Percentiles rank a stretch among this genome's conserved stretches.
Evolutionary conservation across 2,888 invertebrate species (phyloP).

Genomic region (Conomelus anceps): DNA sequence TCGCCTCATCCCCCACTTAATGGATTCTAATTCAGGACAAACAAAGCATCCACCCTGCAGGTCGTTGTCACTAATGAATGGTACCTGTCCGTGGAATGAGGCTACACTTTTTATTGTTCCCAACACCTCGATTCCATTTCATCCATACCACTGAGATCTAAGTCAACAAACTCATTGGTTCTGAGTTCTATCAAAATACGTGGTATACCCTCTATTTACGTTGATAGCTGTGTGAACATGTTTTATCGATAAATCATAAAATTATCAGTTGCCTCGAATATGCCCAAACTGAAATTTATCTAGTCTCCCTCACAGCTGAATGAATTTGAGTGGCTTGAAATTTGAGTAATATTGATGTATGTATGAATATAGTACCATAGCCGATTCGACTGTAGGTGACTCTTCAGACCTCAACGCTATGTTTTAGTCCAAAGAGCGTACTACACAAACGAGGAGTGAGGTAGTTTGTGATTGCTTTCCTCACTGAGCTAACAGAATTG

Average conservation of each 20-base stretch:
- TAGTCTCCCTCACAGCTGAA: too few species aligned
- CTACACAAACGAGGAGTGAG: too few species aligned
- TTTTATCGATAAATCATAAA: neutral
- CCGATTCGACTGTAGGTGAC: too few species aligned
- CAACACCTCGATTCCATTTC: neutral
- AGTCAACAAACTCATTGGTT: neutral
- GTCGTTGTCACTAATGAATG: neutral
- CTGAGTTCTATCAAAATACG: neutral
- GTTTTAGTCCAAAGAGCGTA: too few species aligned
- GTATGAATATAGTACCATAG: too few species aligned
- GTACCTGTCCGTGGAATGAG: neutral
- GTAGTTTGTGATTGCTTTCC: too few species aligned
- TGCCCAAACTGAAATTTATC: too few species aligned
- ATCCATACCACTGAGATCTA: neutral
- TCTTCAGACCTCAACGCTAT: too few species aligned
- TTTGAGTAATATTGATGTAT: too few species aligned
- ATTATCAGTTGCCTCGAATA: neutral
- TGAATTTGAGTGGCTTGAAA: too few species aligned
- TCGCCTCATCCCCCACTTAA: constrained; percentile 2
- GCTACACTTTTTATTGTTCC: neutral
- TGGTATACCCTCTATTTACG: neutral
- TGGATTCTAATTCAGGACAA: constrained; percentile 10
- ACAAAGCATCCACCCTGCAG: constrained; percentile 1
- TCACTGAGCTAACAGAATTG: too few species aligned
- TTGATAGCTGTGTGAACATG: neutral